Percentiles rank a stretch among this genome's conserved stretches.
Conservation (phyloP, 2,888 invertebrate genomes). For the Leucania comma region DNA sequence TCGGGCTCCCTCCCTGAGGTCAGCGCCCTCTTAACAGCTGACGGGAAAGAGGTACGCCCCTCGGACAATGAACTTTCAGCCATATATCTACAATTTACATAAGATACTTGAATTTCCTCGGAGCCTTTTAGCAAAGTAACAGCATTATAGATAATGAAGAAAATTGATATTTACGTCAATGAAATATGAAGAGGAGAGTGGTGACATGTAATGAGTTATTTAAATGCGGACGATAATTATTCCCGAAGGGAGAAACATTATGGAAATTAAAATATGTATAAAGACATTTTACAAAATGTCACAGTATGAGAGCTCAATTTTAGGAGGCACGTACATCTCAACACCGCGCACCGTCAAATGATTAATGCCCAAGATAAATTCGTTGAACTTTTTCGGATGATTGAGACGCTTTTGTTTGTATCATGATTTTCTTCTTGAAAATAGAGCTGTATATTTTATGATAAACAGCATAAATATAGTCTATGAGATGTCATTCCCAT, state of each 20-base stretch:
- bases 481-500: constrained; percentile 13
- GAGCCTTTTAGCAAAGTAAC: constrained; percentile 56
- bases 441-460: background rate
- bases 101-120: constrained; percentile 49
- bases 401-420: background rate
- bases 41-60: constrained; percentile 80
- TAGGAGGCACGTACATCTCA: constrained; percentile 25
- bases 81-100: constrained; percentile 61
- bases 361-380: constrained; percentile 6
- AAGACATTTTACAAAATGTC: constrained; percentile 9
- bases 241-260: constrained; percentile 16
- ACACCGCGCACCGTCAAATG: background rate
- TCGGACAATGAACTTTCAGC: constrained; percentile 76
- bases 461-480: constrained; percentile 7
- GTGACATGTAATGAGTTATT: constrained; percentile 40
- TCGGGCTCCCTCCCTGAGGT: constrained; percentile 69
- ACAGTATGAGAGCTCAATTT: constrained; percentile 26
- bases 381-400: background rate
- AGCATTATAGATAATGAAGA: constrained; percentile 36
- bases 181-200: constrained; percentile 16
- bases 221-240: constrained; percentile 39
- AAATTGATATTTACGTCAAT: constrained; percentile 41
- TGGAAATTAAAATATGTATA: constrained; percentile 26
- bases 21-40: constrained; percentile 84
- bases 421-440: background rate